phyloP scores from a whole-genome alignment of 2,888 invertebrate species.

The Rhingia rostrata region DNA sequence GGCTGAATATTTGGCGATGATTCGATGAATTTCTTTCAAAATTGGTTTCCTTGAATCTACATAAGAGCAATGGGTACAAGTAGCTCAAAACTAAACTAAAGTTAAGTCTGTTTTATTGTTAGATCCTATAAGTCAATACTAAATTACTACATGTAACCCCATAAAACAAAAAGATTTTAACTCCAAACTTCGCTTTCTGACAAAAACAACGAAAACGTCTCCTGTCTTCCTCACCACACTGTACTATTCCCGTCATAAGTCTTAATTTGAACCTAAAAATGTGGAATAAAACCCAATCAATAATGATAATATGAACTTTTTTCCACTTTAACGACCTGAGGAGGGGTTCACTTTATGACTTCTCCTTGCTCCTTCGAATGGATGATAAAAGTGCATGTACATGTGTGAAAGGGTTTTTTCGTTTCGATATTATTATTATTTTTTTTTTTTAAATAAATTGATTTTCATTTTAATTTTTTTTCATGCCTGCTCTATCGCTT shows the following conservation, averaged over 20 bases:
- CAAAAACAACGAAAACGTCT: too few relatives aligned
- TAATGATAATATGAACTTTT: conserved; percentile 3
- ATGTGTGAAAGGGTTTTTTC: conserved; percentile 1
- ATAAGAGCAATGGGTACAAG: too few relatives aligned
- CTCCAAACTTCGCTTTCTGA: too few relatives aligned
- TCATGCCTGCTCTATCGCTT: conserved; percentile 28
- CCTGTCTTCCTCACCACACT: not conserved
- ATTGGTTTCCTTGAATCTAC: too few relatives aligned
- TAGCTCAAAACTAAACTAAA: too few relatives aligned
- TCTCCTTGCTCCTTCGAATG: not conserved
- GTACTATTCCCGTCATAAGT: not conserved
- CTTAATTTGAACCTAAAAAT: conserved; percentile 8
- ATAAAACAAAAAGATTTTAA: too few relatives aligned
- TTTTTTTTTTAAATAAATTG: conserved; percentile 11
- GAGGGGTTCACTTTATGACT: conserved; percentile 3
- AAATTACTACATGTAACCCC: too few relatives aligned
- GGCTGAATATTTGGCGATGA: too few relatives aligned
- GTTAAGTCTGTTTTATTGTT: too few relatives aligned
- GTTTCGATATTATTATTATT: not conserved
- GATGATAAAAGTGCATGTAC: not conserved
- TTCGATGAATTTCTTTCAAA: too few relatives aligned
- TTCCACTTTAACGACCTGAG: not conserved
- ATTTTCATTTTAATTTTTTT: not conserved
- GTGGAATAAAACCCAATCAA: conserved; percentile 31
- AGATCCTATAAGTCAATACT: too few relatives aligned